Conservation (phyloP, 2,888 invertebrate species). For the Hymenopus coronatus region DNA sequence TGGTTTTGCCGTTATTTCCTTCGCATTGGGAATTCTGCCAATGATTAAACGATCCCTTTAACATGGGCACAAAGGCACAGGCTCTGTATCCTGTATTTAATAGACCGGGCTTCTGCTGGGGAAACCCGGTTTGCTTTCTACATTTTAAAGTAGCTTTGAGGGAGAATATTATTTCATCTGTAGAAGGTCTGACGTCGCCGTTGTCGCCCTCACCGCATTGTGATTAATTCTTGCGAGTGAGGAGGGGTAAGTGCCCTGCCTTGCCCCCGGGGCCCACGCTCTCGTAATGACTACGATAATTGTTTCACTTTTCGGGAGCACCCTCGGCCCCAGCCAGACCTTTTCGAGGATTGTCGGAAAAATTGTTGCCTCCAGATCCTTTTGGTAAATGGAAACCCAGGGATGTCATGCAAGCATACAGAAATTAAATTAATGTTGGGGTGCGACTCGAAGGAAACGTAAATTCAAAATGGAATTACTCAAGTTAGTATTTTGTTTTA, state of each 20-base stretch:
- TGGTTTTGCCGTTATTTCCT: background rate
- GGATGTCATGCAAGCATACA: background rate
- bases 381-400: background rate
- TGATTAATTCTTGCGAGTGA: background rate
- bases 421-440: background rate
- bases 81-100: background rate
- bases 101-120: background rate
- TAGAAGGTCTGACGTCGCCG: background rate
- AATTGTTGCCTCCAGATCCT: background rate
- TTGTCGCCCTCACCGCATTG: background rate
- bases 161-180: background rate
- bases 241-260: background rate
- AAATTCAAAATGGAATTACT: background rate
- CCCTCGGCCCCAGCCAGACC: background rate
- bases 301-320: constrained; percentile 12
- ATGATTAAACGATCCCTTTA: background rate
- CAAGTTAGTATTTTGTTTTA: no score
- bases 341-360: background rate
- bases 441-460: background rate
- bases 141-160: background rate
- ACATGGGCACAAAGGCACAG: background rate
- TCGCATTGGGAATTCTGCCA: background rate
- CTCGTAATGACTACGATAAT: constrained; percentile 9
- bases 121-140: background rate
- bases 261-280: background rate